These are phyloP conservation scores for Dicerorhinus sumatrensis DNA, from an alignment of 2,113 vertebrate genomes.

Conservation along the genomic window DNA sequence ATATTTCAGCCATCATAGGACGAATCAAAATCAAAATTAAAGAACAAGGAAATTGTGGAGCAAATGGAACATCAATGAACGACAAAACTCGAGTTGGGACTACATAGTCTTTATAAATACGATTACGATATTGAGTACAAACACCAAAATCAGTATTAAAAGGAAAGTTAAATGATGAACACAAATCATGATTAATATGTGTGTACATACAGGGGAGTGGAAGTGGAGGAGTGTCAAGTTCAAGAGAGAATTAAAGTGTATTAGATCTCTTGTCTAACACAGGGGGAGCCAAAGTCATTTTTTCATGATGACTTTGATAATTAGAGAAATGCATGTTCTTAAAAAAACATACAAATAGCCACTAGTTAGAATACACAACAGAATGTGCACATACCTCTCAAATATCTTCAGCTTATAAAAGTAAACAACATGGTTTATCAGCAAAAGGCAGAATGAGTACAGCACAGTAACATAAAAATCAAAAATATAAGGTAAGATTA, in stretches of 20 bases:
- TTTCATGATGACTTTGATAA: background rate
- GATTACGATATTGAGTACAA: background rate
- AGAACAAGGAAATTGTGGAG: background rate
- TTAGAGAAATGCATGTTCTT: constrained; percentile 8
- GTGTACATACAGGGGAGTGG: background rate
- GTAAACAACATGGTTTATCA: constrained; percentile 8
- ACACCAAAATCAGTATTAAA: background rate
- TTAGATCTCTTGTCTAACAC: background rate
- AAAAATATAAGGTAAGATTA: constrained; percentile 3
- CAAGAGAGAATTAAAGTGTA: background rate
- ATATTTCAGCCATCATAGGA: background rate
- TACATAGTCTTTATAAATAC: background rate
- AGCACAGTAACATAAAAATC: background rate
- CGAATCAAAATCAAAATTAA: constrained; percentile 27
- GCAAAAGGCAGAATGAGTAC: background rate
- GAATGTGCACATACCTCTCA: background rate
- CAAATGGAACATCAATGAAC: background rate
- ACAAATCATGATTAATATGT: background rate
- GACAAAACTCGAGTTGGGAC: background rate
- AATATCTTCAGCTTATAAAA: background rate
- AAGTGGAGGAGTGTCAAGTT: background rate
- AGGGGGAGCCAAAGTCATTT: background rate
- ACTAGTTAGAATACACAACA: background rate
- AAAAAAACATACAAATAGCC: background rate
- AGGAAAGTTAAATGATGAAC: constrained; percentile 16